Percentiles rank a stretch among this genome's conserved stretches.
Conservation (phyloP, 2,888 invertebrate species). For the Electrophaes corylata region DNA sequence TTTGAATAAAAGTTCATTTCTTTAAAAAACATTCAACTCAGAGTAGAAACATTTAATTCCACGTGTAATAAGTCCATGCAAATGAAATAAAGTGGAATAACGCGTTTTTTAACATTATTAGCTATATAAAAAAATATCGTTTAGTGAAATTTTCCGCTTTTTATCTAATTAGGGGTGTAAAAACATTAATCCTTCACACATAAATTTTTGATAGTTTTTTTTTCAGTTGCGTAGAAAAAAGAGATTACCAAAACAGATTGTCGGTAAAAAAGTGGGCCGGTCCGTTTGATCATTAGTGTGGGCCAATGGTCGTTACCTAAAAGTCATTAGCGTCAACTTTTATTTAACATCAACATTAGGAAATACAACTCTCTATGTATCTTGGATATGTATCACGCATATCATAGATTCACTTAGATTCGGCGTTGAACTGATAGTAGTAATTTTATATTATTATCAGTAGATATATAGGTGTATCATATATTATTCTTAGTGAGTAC, state of each 20-base stretch:
- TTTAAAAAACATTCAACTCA: too few relatives aligned
- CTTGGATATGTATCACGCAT: conserved; percentile 19
- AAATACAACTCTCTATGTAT: conserved; percentile 40
- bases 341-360: conserved; percentile 77
- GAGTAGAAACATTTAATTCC: too few relatives aligned
- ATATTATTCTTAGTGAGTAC: too few relatives aligned
- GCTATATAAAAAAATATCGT: neutral
- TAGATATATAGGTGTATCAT: too few relatives aligned
- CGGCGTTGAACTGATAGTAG: too few relatives aligned
- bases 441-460: too few relatives aligned
- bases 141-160: conserved; percentile 30
- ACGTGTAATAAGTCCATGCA: too few relatives aligned
- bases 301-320: conserved; percentile 83
- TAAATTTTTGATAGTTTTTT: conserved; percentile 12
- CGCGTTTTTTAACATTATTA: too few relatives aligned
- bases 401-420: too few relatives aligned
- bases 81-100: too few relatives aligned
- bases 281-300: conserved; percentile 74
- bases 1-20: too few relatives aligned
- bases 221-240: conserved; percentile 15
- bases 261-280: conserved; percentile 79
- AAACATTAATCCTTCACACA: neutral
- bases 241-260: conserved; percentile 61
- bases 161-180: conserved; percentile 2
- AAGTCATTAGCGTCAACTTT: conserved; percentile 82